Evolutionary conservation across 2,113 vertebrate species (phyloP).

Genomic region (Xiphophorus hellerii): DNA sequence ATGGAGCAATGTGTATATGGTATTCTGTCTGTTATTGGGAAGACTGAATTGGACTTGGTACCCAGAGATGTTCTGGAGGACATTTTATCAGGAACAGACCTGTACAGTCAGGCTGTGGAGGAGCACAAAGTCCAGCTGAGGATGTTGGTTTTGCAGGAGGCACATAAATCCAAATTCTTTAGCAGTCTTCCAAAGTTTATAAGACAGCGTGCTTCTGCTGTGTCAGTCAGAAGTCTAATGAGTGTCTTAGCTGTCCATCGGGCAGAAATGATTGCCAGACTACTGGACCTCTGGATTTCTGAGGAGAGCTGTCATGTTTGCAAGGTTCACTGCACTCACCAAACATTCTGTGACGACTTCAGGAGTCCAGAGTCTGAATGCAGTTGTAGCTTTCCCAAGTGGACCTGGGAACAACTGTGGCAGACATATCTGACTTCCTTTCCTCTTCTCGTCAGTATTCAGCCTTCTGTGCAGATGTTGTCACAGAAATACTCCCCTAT

Average conservation of each 20-base stretch:
- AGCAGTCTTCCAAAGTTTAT: slow-evolving; percentile 13
- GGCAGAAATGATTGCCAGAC: slow-evolving; percentile 54
- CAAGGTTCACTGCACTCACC: background rate
- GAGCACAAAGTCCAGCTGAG: slow-evolving; percentile 52
- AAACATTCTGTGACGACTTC: background rate
- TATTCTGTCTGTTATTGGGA: slow-evolving; percentile 52
- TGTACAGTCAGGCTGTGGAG: slow-evolving; percentile 69
- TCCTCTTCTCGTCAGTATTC: background rate
- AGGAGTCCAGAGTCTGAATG: background rate
- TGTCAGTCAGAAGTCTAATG: slow-evolving; percentile 63
- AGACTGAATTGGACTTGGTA: slow-evolving; percentile 42
- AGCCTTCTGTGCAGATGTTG: background rate
- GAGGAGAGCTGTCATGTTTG: slow-evolving; percentile 36
- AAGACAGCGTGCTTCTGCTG: slow-evolving; percentile 33
- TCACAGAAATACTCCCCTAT: background rate
- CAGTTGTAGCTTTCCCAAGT: slow-evolving; percentile 10
- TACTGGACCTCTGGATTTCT: slow-evolving; percentile 61
- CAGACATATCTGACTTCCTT: background rate
- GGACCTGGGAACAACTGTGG: slow-evolving; percentile 52
- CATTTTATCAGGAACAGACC: slow-evolving; percentile 58
- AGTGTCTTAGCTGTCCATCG: slow-evolving; percentile 58
- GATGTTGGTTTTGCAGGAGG: slow-evolving; percentile 30
- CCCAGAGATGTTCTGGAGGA: slow-evolving; percentile 70
- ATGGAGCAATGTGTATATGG: slow-evolving; percentile 65
- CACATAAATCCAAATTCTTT: background rate